These are phyloP conservation scores for Monochamus alternatus DNA, from an alignment of 2,888 invertebrate genomes.

Conservation along the genomic window DNA sequence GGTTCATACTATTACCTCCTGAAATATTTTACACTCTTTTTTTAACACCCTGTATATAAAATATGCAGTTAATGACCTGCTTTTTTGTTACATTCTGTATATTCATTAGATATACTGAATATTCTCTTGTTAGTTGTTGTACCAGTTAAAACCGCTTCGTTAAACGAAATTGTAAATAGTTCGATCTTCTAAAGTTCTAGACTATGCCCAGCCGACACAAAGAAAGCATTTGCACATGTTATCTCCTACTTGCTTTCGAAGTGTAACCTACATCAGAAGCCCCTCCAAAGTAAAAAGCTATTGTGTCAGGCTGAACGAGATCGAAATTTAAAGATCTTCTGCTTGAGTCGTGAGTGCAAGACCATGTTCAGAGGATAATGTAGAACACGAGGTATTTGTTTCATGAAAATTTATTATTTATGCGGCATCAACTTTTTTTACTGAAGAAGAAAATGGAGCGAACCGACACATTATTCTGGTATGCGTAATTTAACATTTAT, in stretches of 20 bases:
- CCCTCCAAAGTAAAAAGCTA: slow-evolving; percentile 9
- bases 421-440: slow-evolving; percentile 9
- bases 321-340: slow-evolving; percentile 32
- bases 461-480: background rate
- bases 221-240: background rate
- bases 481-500: slow-evolving; percentile 2
- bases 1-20: too few relatives aligned
- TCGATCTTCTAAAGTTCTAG: background rate
- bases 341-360: slow-evolving; percentile 19
- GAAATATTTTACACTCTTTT: too few relatives aligned
- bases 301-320: slow-evolving; percentile 20
- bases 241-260: background rate
- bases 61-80: too few relatives aligned
- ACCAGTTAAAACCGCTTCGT: too few relatives aligned
- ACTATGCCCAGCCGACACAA: background rate
- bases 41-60: too few relatives aligned
- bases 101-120: too few relatives aligned
- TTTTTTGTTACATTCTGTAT: too few relatives aligned
- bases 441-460: background rate
- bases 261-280: background rate
- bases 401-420: slow-evolving; percentile 31
- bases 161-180: background rate
- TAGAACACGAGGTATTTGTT: slow-evolving; percentile 25
- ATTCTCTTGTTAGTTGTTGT: too few relatives aligned
- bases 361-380: slow-evolving; percentile 26